Base-by-base conservation (phyloP, 2,888 invertebrate species). In the Chydorus sphaericus region DNA sequence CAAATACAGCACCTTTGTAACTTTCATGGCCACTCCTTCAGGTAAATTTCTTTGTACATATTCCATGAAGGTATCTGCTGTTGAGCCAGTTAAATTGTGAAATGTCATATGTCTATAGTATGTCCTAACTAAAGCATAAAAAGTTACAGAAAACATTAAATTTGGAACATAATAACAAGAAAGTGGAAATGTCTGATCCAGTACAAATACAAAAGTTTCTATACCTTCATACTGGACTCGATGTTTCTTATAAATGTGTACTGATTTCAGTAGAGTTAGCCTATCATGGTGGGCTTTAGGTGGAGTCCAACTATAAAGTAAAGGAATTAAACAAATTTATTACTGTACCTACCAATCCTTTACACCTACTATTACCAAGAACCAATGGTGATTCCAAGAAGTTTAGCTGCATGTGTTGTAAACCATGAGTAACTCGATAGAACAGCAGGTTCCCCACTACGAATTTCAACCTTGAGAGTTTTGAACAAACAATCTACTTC, bases 21-120 rank as follows among this genome's bases (percentile, higher is more conserved):
- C 82, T 75, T 92, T 92, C 69, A 98, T 78, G 4, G 90, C 89
- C 61, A 97, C 87, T 37, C 97, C 97, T 76, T 98, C 98, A 0
- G 98, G 98, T 55, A 98, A 75, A 74, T 97, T 97, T 64, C 97
- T 76, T 70, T 98, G 83, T 58, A 96, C 80, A 68, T 98, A 98
- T 73, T 98, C 98, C 54, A 98, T 71, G 68, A 88, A 87, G 10
- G 97, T 96, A 62, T 90, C 90, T 50, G 93, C 84, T 11, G 97
- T 98, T 4, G 94, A 94, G 1, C 91, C 93, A 0, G 98, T 98
- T 11, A 98, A 67, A 64, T 84, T 77, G 63, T 83, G 80, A 29
- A 93, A 79, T 64, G 85, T 81, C 65, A 94, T 75, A 65, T 85
- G 84, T 59, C 84, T 79, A 69, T 83, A 94, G 71, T 94, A 86